These are phyloP conservation scores for Onychomys leucogaster DNA, from an alignment of 2,797 vertebrate species.

Conservation along the genomic window DNA sequence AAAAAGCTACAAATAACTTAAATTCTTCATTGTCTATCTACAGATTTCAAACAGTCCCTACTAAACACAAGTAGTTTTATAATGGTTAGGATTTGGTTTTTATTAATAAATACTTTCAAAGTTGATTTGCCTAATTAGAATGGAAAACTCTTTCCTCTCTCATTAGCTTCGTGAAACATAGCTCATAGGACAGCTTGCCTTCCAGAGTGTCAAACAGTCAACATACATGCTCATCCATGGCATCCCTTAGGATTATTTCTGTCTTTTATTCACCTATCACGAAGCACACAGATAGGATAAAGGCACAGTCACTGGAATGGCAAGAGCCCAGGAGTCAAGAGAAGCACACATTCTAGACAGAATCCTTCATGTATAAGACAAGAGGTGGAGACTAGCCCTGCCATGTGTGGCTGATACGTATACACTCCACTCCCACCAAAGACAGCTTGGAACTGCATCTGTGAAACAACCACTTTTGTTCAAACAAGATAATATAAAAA, in stretches of 20 bases:
- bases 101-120: neutral
- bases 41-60: neutral
- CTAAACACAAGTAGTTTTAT: neutral
- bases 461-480: slow-evolving; percentile 9
- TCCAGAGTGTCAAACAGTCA: neutral
- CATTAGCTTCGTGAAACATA: neutral
- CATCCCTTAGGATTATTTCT: neutral
- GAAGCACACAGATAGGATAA: neutral
- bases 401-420: neutral
- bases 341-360: neutral
- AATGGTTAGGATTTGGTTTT: neutral
- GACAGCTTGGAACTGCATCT: neutral
- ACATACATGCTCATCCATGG: neutral
- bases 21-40: slow-evolving; percentile 22
- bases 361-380: neutral
- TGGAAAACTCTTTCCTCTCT: neutral
- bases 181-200: neutral
- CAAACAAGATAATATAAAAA: neutral
- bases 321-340: neutral
- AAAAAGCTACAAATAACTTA: slow-evolving; percentile 6
- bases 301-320: neutral
- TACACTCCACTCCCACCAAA: neutral
- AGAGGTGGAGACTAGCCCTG: neutral
- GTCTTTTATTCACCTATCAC: neutral
- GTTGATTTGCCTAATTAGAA: neutral